Evolutionary conservation across 2,888 invertebrate species (phyloP).

Genomic region (Ceratothoa steindachneri): DNA sequence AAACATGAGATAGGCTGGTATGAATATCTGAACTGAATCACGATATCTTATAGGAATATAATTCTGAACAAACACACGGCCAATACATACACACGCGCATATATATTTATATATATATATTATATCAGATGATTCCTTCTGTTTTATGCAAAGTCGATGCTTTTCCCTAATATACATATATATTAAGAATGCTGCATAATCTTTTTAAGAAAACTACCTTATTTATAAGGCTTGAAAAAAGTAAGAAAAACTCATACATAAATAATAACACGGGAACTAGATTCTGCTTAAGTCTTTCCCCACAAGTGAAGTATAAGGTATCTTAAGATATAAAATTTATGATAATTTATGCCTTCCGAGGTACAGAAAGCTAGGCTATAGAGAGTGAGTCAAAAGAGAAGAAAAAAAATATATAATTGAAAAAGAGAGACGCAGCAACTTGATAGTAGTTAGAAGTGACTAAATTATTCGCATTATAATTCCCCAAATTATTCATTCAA

Average conservation of each 20-base stretch:
- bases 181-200: conserved; percentile 15
- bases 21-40: no score
- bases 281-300: background rate
- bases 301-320: conserved; percentile 9
- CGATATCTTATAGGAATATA: no score
- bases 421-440: background rate
- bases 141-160: conserved; percentile 9
- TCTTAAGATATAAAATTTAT: conserved; percentile 13
- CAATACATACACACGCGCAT: no score
- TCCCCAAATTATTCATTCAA: no score
- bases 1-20: no score
- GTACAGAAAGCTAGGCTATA: conserved; percentile 8
- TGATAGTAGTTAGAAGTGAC: no score
- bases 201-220: conserved; percentile 13
- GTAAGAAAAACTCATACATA: conserved; percentile 1
- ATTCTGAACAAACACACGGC: no score
- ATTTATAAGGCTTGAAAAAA: conserved; percentile 5
- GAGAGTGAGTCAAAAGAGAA: background rate
- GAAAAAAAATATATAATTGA: background rate
- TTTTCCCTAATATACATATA: conserved; percentile 9
- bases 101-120: no score
- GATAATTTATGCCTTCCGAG: conserved; percentile 5
- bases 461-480: no score
- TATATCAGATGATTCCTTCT: conserved; percentile 13
- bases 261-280: background rate